Evolutionary conservation across 2,797 vertebrate genomes (phyloP).

Genomic region (Aulostomus chinensis): DNA sequence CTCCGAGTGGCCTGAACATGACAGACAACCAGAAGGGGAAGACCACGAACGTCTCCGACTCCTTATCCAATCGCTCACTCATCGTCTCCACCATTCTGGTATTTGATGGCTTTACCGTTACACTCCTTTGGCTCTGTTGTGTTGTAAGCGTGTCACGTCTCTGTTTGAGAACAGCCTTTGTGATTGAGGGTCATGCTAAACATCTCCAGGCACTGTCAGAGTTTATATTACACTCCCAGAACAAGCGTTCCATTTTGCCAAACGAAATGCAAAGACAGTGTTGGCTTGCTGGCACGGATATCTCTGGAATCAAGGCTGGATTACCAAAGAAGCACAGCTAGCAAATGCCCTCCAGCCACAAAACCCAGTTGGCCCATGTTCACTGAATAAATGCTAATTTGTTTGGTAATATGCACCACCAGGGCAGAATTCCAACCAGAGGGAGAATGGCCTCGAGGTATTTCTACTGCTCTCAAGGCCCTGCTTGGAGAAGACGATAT

Average conservation of each 20-base stretch:
- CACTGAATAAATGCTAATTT: conserved; percentile 1
- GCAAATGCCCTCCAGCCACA: background rate
- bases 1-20: conserved; percentile 95
- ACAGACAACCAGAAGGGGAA: conserved; percentile 96
- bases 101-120: too few species aligned
- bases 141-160: background rate
- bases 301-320: background rate
- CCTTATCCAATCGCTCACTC: conserved; percentile 93
- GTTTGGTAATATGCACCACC: background rate
- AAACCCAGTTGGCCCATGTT: background rate
- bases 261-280: background rate
- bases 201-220: background rate
- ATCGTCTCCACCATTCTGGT: conserved; percentile 97
- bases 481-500: background rate
- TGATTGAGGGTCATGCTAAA: background rate
- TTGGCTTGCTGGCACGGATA: background rate
- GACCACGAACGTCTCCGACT: conserved; percentile 93
- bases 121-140: too few species aligned
- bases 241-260: background rate
- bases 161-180: background rate
- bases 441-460: background rate
- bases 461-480: background rate
- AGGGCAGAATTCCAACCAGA: background rate
- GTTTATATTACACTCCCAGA: too few species aligned
- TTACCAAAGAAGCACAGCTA: background rate